A percentile compares a stretch with the other conserved stretches of the same genome.
Evolutionary conservation across 2,797 vertebrate species (phyloP).

Genomic region (Cirrhinus mrigala): DNA sequence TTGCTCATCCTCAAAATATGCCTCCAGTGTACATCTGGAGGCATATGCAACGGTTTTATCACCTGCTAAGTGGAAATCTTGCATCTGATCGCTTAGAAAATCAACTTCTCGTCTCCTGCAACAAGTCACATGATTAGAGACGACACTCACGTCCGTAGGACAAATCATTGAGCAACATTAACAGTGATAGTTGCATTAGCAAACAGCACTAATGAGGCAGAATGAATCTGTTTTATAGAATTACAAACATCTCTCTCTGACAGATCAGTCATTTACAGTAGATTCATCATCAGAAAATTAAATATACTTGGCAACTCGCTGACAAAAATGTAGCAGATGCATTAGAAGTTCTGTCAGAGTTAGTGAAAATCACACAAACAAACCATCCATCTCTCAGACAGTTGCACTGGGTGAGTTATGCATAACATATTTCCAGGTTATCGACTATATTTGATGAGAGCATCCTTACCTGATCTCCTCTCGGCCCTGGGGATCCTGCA

Average conservation of each 20-base stretch:
- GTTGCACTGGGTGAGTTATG: neutral
- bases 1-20: too few species aligned
- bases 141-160: neutral
- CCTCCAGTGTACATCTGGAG: too few species aligned
- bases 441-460: neutral
- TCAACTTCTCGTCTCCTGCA: neutral
- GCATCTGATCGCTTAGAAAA: neutral
- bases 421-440: neutral
- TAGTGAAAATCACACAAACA: neutral
- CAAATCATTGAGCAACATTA: neutral
- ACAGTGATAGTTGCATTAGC: neutral
- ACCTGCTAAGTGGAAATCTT: neutral
- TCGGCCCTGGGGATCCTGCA: neutral
- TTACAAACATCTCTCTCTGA: constrained; percentile 22
- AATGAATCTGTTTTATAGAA: constrained; percentile 1
- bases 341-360: neutral
- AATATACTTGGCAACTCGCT: neutral
- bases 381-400: neutral
- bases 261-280: neutral
- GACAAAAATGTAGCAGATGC: neutral
- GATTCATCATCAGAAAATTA: neutral
- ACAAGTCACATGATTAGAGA: constrained; percentile 11
- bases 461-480: neutral
- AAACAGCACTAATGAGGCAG: constrained; percentile 7
- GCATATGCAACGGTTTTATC: neutral